Conservation (phyloP, 2,888 invertebrate genomes). For the Phrixothrix hirtus region DNA sequence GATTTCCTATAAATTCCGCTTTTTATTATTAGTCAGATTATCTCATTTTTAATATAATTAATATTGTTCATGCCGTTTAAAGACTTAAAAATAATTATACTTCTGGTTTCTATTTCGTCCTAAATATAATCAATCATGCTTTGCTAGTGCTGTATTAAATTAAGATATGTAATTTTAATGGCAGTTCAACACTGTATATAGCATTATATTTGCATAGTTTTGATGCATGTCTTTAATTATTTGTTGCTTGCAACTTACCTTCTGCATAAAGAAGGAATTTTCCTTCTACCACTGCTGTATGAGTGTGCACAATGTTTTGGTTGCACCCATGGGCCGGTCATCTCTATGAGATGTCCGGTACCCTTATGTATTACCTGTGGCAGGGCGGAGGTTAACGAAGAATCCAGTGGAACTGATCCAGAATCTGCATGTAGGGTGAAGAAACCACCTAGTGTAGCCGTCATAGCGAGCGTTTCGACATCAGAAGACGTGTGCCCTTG, state of each 20-base stretch:
- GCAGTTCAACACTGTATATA: background rate
- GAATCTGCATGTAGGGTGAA: conserved; percentile 48
- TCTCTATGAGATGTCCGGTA: conserved; percentile 13
- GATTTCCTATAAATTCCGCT: background rate
- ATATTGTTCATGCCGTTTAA: too few relatives aligned
- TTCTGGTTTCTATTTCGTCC: too few relatives aligned
- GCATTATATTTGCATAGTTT: background rate
- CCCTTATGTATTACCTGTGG: conserved; percentile 31
- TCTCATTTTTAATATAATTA: too few relatives aligned
- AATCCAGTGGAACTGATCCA: conserved; percentile 29
- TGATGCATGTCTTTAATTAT: conserved; percentile 18
- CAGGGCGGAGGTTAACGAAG: conserved; percentile 36
- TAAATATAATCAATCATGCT: too few relatives aligned
- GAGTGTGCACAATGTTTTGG: conserved; percentile 29
- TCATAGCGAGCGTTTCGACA: conserved; percentile 53
- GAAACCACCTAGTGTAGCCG: conserved; percentile 53
- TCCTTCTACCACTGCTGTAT: conserved; percentile 29
- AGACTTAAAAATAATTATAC: too few relatives aligned
- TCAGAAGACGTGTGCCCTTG: conserved; percentile 65
- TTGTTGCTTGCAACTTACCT: conserved; percentile 20
- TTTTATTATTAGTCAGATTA: too few relatives aligned
- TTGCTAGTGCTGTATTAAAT: too few relatives aligned
- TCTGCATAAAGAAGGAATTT: conserved; percentile 17
- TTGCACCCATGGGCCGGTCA: conserved; percentile 20
- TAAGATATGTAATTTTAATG: background rate